Percentiles rank a stretch among this genome's conserved stretches.
phyloP scores from a whole-genome alignment of 2,888 invertebrate species.

The Allophyes oxyacanthae region DNA sequence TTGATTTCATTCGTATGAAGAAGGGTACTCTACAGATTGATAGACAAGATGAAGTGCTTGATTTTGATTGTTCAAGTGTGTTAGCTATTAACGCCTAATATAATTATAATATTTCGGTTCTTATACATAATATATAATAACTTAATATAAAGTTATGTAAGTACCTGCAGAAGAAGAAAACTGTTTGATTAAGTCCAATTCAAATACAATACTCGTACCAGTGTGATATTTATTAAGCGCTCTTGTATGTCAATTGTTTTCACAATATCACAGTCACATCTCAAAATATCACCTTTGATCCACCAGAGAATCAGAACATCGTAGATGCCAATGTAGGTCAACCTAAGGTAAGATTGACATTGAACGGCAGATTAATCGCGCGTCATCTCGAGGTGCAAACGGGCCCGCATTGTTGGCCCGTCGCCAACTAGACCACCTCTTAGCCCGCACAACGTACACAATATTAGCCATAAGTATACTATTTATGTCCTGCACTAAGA shows the following conservation, averaged over 20 bases:
- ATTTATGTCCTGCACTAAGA: conserved; percentile 62
- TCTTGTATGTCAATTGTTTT: conserved; percentile 2
- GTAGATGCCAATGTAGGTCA: conserved; percentile 65
- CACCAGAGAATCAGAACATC: conserved; percentile 35
- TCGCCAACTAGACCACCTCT: conserved; percentile 74
- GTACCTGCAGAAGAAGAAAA: no score
- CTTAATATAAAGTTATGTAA: no score
- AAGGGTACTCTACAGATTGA: conserved; percentile 20
- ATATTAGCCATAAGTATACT: conserved; percentile 46
- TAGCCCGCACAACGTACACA: conserved; percentile 51
- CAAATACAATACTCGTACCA: no score
- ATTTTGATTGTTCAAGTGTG: conserved; percentile 15
- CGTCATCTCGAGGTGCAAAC: conserved; percentile 67
- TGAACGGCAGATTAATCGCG: conserved; percentile 69
- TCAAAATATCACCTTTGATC: conserved; percentile 38
- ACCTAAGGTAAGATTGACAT: conserved; percentile 76
- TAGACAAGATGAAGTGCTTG: conserved; percentile 11
- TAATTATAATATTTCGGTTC: not conserved
- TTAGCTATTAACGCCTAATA: conserved; percentile 23
- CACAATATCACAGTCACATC: conserved; percentile 14
- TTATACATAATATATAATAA: no score
- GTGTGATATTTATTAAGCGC: no score
- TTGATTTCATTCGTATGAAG: conserved; percentile 35
- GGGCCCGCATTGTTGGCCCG: conserved; percentile 68
- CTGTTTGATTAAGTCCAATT: no score